Conservation (phyloP, 2,113 vertebrate species). For the Scartelaos histophorus region DNA sequence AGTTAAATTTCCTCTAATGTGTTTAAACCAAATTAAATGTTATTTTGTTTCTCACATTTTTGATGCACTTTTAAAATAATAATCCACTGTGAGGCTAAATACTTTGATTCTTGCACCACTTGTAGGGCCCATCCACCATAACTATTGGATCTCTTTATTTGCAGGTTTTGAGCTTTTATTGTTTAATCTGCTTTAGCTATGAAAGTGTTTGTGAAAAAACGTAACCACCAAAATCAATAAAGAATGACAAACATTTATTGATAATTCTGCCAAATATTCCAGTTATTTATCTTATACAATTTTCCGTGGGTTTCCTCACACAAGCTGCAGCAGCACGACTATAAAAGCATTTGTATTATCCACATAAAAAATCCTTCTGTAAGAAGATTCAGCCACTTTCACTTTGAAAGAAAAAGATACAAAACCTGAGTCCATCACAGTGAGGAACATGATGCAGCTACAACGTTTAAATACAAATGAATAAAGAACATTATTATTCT, state of each 20-base stretch:
- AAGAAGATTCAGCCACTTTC: slow-evolving; percentile 67
- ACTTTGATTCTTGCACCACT: too few species aligned
- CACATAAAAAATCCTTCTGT: slow-evolving; percentile 50
- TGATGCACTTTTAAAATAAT: too few species aligned
- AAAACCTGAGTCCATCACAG: background rate
- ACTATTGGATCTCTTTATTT: too few species aligned
- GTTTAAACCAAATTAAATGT: too few species aligned
- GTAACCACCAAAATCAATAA: background rate
- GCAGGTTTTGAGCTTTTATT: too few species aligned
- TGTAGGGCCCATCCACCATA: too few species aligned
- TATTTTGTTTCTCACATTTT: too few species aligned
- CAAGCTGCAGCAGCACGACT: background rate
- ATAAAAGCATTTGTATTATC: too few species aligned
- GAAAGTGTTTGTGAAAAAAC: too few species aligned
- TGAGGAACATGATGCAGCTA: background rate
- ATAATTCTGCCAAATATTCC: background rate
- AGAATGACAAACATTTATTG: background rate
- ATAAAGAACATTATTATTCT: background rate
- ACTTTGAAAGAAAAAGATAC: slow-evolving; percentile 67
- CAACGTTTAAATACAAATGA: background rate
- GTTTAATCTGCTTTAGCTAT: too few species aligned
- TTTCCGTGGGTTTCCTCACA: background rate
- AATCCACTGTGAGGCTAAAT: too few species aligned
- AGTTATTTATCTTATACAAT: background rate
- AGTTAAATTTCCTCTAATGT: too few species aligned